Evolutionary conservation across 2,888 invertebrate genomes (phyloP), one percentile per base, ranked within the genome.

Genomic region (Tyria jacobaeae): DNA sequence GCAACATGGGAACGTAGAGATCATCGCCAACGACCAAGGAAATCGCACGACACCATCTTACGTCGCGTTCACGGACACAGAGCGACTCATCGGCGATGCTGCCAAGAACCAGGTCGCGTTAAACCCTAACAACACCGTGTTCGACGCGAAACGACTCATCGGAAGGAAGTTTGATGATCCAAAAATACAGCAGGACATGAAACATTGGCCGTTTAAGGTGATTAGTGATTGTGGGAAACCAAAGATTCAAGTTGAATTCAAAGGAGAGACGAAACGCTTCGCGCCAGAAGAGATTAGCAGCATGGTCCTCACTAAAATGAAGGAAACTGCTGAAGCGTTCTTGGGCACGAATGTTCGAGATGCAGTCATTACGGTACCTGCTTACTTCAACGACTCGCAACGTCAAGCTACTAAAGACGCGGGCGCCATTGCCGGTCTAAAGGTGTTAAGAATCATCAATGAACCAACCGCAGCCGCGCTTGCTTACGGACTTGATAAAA

Each of bases 21-120:
- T 97, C 84, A 97, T 98, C 83, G 97, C 98, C 62, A 98, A 98
- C 85, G 97, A 97, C 85, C 97, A 97, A 89, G 98, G 97, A 68
- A 98, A 98, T 88, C 94, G 97, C 57, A 97, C 97, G 12, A 98
- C 97, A 55, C 97, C 98, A 52, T 97, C 97, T 70, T 98, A 97
- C 89, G 97, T 98, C 55, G 97, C 97, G 6, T 98, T 98, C 87
- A 97, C 97, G 27, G 97, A 98, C 75, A 96, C 95, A 3, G 97
- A 98, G 88, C 94, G 97, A 54, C 94, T 98, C 44, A 97, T 98
- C 76, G 97, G 98, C 48, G 97, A 98, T 91, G 97, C 97, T 21
- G 97, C 97, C 39, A 97, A 97, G 89, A 97, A 97, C 86, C 97
- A 97, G 90, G 96, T 96, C 31, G 96, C 96, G 39, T 95, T 96